Evolutionary conservation across 2,113 vertebrate genomes (phyloP), one percentile per base, ranked within the genome.

Genomic region (Collichthys lucidus): DNA sequence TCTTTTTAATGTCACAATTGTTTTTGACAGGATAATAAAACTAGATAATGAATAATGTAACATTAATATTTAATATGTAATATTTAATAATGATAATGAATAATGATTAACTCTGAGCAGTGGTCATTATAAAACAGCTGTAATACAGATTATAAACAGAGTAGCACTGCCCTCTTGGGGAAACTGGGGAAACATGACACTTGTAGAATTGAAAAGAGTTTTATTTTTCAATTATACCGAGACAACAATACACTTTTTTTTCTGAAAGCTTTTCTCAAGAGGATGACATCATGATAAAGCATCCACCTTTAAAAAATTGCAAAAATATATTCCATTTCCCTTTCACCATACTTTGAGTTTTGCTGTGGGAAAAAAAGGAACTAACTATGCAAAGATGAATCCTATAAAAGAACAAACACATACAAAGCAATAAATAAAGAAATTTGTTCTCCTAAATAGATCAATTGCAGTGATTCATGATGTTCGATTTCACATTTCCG

Each of bases 291-390:
- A 47, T 65, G 62, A 86, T 70, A 81, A 85, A 82, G 69, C 89
- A 89, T 84, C 83, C 81, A 52, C 79, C 74, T 81, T 88, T 64
- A 62, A 61, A 76, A 88, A 86, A 86, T 85, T 91, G 89, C 84
- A 92, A 93, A 92, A 92, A 92, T 91, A 91, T 89, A 88, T 83
- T 83, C 67, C 46, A 74, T 88, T 89, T 91, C 89, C 89, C 89
- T 91, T 93, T 92, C 82, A 83, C 80, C 77, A 19, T 84, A 79
- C 77, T 84, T 70, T 67, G 46, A 77, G 74, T 89, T 88, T 88
- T 74, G 71, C 71, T 78, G 82, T 88, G 71, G 35, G 35, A 84
- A 80, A 71, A 88, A 64, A 89, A 78, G 29, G 47, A 87, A 59
- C 15, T 73, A 80, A 83, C 69, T 55, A 73, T 75, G 74, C 81